These are phyloP conservation scores for Sarcophaga carnaria DNA, from an alignment of 2,888 invertebrate genomes.

Conservation along the genomic window DNA sequence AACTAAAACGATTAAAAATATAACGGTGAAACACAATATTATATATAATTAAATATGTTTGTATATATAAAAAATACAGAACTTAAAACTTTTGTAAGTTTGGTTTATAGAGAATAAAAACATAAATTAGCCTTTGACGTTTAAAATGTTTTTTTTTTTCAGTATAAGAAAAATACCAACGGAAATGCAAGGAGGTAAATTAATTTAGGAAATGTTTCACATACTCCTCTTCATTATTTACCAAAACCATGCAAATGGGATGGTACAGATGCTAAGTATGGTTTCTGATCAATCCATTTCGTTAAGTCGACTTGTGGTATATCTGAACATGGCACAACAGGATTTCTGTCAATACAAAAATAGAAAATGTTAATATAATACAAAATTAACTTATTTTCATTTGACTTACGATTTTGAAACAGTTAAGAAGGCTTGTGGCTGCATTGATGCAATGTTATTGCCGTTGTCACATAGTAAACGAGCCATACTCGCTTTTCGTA, in stretches of 20 bases:
- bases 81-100: neutral
- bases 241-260: conserved; percentile 49
- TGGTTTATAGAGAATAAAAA: conserved; percentile 18
- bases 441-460: conserved; percentile 86
- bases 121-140: conserved; percentile 23
- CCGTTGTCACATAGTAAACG: conserved; percentile 92
- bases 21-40: conserved; percentile 48
- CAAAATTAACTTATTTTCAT: neutral
- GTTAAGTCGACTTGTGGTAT: conserved; percentile 85
- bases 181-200: neutral
- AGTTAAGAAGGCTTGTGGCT: conserved; percentile 86
- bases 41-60: neutral
- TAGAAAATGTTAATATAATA: neutral
- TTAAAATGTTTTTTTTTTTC: neutral
- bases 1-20: conserved; percentile 59
- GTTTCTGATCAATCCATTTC: conserved; percentile 83
- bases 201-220: conserved; percentile 6
- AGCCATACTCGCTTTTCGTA: conserved; percentile 90
- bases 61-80: conserved; percentile 18
- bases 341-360: conserved; percentile 83
- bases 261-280: conserved; percentile 68
- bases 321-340: conserved; percentile 84
- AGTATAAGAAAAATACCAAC: neutral
- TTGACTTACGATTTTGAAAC: conserved; percentile 84
- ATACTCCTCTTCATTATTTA: conserved; percentile 50